phyloP scores from a whole-genome alignment of 2,888 invertebrate species.

The Amiota minor region DNA sequence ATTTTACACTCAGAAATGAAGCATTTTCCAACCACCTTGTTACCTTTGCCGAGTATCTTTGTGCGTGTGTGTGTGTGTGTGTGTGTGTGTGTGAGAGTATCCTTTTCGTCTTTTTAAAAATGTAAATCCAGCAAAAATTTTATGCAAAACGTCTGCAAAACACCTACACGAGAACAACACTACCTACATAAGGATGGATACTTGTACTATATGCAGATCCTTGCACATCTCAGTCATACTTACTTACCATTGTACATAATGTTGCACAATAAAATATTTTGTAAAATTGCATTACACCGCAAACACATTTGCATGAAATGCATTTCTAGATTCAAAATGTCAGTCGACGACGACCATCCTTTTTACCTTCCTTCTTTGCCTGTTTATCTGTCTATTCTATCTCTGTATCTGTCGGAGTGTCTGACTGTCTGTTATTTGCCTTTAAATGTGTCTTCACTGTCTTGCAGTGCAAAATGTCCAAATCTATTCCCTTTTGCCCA shows the following conservation, averaged over 20 bases:
- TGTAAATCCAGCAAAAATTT: constrained; percentile 62
- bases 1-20: constrained; percentile 49
- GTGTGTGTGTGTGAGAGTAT: constrained; percentile 38
- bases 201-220: background rate
- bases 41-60: background rate
- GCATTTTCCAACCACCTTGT: constrained; percentile 21
- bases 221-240: background rate
- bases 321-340: constrained; percentile 14
- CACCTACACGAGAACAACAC: background rate
- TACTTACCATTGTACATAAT: no score
- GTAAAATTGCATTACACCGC: constrained; percentile 66
- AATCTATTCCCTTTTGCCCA: constrained; percentile 36
- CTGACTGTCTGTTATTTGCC: background rate
- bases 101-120: constrained; percentile 22
- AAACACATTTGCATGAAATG: constrained; percentile 66
- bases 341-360: constrained; percentile 50
- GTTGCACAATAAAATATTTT: constrained; percentile 55
- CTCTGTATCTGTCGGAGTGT: background rate
- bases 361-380: constrained; percentile 46
- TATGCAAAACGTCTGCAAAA: constrained; percentile 54
- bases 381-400: background rate
- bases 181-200: background rate
- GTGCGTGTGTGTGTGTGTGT: constrained; percentile 48
- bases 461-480: background rate
- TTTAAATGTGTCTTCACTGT: background rate